phyloP scores from a whole-genome alignment of 2,113 vertebrate genomes.

The Rynchops niger region DNA sequence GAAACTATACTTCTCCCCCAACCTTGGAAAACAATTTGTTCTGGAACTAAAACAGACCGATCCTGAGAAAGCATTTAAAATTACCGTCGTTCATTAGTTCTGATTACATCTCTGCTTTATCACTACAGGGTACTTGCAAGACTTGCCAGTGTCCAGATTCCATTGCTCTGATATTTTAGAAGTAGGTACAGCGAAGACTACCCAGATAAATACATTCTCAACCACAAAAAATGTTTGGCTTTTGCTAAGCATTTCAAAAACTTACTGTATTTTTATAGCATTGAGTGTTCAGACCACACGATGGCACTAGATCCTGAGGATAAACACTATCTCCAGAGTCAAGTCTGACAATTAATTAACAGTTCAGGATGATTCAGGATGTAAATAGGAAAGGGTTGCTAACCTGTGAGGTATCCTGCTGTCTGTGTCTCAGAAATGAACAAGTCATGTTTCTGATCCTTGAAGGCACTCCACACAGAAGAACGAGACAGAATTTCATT shows the following conservation, averaged over 20 bases:
- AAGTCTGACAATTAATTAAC: background rate
- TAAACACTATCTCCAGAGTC: background rate
- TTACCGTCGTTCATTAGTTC: background rate
- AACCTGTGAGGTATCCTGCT: conserved; percentile 97
- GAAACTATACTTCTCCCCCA: background rate
- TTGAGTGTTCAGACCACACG: background rate
- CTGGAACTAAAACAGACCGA: background rate
- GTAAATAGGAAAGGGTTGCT: background rate
- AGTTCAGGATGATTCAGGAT: background rate
- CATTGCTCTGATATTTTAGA: background rate
- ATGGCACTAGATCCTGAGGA: background rate
- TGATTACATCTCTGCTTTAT: background rate
- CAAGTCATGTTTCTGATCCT: conserved; percentile 99
- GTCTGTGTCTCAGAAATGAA: conserved; percentile 98
- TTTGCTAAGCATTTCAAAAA: background rate
- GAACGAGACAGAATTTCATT: conserved; percentile 97
- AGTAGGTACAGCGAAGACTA: background rate
- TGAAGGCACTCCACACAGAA: conserved; percentile 99
- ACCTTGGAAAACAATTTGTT: background rate
- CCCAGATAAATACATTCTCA: background rate
- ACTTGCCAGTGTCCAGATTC: background rate
- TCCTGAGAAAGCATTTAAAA: background rate
- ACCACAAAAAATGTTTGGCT: background rate
- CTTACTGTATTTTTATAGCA: background rate
- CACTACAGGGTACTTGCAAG: background rate